phyloP scores from a whole-genome alignment of 2,888 invertebrate species.

The Onthophagus sagittarius region DNA sequence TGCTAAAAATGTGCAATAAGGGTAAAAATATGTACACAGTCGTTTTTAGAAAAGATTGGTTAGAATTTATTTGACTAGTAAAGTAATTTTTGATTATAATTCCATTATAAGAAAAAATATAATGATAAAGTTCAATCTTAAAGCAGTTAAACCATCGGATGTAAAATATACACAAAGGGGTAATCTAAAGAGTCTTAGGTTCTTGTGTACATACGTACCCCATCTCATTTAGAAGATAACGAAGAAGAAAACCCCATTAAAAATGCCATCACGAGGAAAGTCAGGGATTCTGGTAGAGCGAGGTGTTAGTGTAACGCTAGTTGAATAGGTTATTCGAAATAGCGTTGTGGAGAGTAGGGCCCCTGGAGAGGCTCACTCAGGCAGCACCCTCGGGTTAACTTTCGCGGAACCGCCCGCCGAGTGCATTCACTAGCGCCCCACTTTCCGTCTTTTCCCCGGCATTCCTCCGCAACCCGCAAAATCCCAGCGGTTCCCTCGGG shows the following conservation, averaged over 20 bases:
- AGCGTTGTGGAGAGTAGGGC: neutral
- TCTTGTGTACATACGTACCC: neutral
- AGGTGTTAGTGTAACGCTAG: neutral
- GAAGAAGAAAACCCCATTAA: neutral
- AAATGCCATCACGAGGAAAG: neutral
- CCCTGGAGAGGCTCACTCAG: neutral
- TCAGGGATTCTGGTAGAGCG: neutral
- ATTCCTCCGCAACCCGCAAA: neutral
- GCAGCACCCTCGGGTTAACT: neutral
- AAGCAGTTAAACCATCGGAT: too few relatives aligned
- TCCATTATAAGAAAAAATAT: too few relatives aligned
- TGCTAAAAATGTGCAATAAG: too few relatives aligned
- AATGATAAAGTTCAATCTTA: too few relatives aligned
- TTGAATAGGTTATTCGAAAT: neutral
- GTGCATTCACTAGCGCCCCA: neutral
- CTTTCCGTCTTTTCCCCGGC: neutral
- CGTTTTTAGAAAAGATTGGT: too few relatives aligned
- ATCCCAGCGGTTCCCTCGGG: neutral
- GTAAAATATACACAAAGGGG: too few relatives aligned
- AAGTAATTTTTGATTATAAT: too few relatives aligned
- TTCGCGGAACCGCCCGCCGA: neutral
- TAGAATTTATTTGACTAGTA: too few relatives aligned
- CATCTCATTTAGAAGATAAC: neutral
- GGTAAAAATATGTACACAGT: too few relatives aligned
- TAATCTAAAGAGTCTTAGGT: neutral